Percentiles rank a stretch among this genome's conserved stretches.
Conservation (phyloP, 2,797 vertebrate species). For the Intellagama lesueurii region DNA sequence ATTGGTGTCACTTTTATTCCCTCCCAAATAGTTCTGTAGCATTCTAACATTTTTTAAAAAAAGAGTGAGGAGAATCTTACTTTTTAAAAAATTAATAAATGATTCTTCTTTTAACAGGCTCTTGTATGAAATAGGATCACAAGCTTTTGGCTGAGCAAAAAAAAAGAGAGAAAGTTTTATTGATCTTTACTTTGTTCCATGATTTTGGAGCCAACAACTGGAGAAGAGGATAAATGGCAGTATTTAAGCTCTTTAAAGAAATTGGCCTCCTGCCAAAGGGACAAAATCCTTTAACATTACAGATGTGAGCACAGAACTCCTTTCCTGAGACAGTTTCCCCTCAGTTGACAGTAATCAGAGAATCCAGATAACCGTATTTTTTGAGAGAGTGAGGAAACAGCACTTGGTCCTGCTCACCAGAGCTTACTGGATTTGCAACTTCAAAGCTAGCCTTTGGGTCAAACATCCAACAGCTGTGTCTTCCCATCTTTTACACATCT, state of each 20-base stretch:
- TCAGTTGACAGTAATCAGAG: conserved; percentile 45
- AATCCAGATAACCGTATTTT: conserved; percentile 33
- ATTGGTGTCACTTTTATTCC: conserved; percentile 36
- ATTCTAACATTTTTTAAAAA: conserved; percentile 35
- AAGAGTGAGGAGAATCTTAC: conserved; percentile 54
- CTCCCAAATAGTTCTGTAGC: conserved; percentile 54
- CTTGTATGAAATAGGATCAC: conserved; percentile 47
- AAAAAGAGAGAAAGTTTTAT: not conserved
- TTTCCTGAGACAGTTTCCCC: conserved; percentile 23
- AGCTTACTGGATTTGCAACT: conserved; percentile 63
- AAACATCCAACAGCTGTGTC: conserved; percentile 58
- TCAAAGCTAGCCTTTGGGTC: conserved; percentile 50
- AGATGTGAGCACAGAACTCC: not conserved
- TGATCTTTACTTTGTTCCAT: conserved; percentile 44
- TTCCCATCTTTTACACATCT: conserved; percentile 59
- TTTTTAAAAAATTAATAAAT: conserved; percentile 65
- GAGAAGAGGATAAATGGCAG: conserved; percentile 21
- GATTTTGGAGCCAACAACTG: conserved; percentile 45
- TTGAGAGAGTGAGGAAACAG: conserved; percentile 35
- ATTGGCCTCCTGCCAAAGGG: not conserved
- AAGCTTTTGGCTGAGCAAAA: conserved; percentile 7
- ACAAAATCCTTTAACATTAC: conserved; percentile 9
- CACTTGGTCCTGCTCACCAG: conserved; percentile 41
- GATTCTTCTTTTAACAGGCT: conserved; percentile 36
- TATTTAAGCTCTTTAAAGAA: conserved; percentile 47